These are phyloP conservation scores for Amphibalanus amphitrite DNA, from an alignment of 1,140 invertebrate genomes.

Conservation along the genomic window DNA sequence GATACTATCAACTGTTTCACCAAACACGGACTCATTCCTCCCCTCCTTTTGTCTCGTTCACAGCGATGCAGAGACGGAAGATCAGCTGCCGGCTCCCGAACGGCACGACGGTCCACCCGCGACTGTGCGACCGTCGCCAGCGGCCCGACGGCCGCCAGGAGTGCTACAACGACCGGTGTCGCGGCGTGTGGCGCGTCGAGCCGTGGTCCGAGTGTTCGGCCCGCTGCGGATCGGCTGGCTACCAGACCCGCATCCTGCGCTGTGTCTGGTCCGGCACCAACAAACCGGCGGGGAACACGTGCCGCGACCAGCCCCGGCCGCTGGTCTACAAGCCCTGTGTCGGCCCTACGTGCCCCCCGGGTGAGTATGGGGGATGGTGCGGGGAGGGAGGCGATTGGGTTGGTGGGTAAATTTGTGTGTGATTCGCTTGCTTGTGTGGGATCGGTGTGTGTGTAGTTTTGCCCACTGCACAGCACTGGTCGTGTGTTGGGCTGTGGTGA, in stretches of 20 bases:
- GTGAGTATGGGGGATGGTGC: neutral
- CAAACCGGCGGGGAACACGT: slow-evolving; percentile 60
- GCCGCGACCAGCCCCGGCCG: slow-evolving; percentile 50
- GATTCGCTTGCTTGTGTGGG: too few relatives aligned
- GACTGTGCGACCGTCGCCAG: slow-evolving; percentile 42
- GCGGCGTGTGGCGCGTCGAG: slow-evolving; percentile 62
- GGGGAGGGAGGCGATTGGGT: too few relatives aligned
- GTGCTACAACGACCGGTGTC: slow-evolving; percentile 59
- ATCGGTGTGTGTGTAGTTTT: too few relatives aligned
- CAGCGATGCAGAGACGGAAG: slow-evolving; percentile 53
- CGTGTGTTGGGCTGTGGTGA: too few relatives aligned
- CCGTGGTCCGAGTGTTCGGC: slow-evolving; percentile 78
- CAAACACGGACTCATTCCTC: too few relatives aligned
- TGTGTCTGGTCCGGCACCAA: slow-evolving; percentile 74
- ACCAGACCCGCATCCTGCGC: slow-evolving; percentile 62
- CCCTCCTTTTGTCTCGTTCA: too few relatives aligned
- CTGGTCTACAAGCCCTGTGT: slow-evolving; percentile 55
- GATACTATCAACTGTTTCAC: too few relatives aligned
- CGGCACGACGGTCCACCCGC: slow-evolving; percentile 36
- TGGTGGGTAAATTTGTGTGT: too few relatives aligned
- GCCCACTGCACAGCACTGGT: too few relatives aligned
- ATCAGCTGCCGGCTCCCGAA: slow-evolving; percentile 49
- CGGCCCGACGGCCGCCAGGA: slow-evolving; percentile 50
- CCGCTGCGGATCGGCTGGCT: slow-evolving; percentile 47
- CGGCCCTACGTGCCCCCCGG: slow-evolving; percentile 38